Base-by-base conservation (phyloP, 2,888 invertebrate species). In the Galerucella calmariensis region DNA sequence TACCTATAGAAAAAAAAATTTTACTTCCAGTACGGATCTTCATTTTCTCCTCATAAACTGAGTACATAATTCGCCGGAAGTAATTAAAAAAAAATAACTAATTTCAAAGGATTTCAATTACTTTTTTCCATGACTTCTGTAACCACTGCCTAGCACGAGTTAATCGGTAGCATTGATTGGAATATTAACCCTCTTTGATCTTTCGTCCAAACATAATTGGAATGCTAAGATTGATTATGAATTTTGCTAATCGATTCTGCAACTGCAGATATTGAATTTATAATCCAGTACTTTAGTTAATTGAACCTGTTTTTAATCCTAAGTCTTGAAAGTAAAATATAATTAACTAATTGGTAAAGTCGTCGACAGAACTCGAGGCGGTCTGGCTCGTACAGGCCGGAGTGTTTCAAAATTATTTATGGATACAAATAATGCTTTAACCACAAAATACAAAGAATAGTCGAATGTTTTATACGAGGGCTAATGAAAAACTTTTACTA, bases 81-180 rank as follows among this genome's bases (percentile, higher is more conserved):
- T 48, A 48, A 12, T 5, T 48, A 12, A 12, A 48, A 11, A 48
- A 35, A 27, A 41, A 62, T 12, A 62, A 65, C n/a, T 11, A 46
- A 65, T 65, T 44, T 65, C 46, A 65, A 46, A 84, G 85, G 86
- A 86, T 86, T 87, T 87, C 87, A 87, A 87, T 87, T 87, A 87
- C 86, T 86, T 87, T 87, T 87, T 87, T 87, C 46, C 86, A 87
- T 87, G 86, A 86, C 86, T 86, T 86, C 85, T 84, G 85, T 84
- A 84, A 86, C 85, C 85, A 85, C 85, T 84, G 85, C 86, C 84
- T 41, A 84, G 85, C 84, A 84, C 81, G 83, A 84, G 84, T 86
- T 87, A 87, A 87, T 87, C 86, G 87, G 85, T 85, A 86, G 85
- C 86, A 86, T 87, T 87, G 87, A 87, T 87, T 87, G 86, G 86